Conservation (phyloP, 2,888 invertebrate genomes). For the Dasypolia templi region DNA sequence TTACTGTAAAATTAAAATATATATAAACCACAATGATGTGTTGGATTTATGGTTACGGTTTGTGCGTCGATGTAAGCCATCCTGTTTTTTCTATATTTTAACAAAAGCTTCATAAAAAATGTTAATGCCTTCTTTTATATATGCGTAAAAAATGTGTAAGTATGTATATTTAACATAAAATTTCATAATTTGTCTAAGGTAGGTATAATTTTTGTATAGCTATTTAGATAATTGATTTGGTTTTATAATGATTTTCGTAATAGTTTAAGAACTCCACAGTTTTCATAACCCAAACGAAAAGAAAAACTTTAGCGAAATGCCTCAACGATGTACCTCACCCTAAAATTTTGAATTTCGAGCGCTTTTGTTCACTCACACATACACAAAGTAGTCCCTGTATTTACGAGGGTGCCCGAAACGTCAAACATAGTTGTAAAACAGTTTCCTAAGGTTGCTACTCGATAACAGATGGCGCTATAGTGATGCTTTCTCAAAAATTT, state of each 20-base stretch:
- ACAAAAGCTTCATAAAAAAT: background rate
- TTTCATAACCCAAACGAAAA: background rate
- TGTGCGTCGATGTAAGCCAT: no score
- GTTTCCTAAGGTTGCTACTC: slow-evolving; percentile 72
- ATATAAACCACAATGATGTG: no score
- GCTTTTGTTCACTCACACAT: slow-evolving; percentile 80
- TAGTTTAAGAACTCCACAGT: background rate
- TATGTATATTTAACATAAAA: background rate
- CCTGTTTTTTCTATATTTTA: background rate
- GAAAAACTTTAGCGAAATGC: background rate
- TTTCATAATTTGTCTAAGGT: no score
- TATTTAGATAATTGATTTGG: background rate
- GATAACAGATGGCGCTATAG: slow-evolving; percentile 75
- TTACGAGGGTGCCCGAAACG: slow-evolving; percentile 62
- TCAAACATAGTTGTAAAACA: slow-evolving; percentile 76
- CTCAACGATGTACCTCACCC: slow-evolving; percentile 12
- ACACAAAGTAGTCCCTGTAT: slow-evolving; percentile 55
- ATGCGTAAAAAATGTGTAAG: background rate
- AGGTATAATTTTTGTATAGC: background rate
- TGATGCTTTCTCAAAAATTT: background rate
- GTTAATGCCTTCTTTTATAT: no score
- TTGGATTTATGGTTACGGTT: no score
- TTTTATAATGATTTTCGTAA: background rate
- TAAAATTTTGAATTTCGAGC: slow-evolving; percentile 78
- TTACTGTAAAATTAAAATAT: background rate